Percentiles rank a stretch among this genome's conserved stretches.
These are phyloP conservation scores for Bucco capensis DNA, from an alignment of 2,113 vertebrate species.

Conservation along the genomic window DNA sequence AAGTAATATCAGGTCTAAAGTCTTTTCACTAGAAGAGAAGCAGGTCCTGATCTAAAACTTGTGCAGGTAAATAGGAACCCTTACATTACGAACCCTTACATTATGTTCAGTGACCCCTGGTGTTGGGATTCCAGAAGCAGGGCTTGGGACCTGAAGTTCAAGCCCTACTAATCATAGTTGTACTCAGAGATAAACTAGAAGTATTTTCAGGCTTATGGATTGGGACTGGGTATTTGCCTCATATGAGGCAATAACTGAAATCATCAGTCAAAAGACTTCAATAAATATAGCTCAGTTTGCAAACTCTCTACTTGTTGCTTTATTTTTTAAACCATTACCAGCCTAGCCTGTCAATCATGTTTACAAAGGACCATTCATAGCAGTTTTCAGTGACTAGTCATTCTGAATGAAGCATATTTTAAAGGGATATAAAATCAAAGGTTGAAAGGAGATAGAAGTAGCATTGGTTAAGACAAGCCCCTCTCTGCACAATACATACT, in stretches of 20 bases:
- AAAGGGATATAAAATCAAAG: not conserved
- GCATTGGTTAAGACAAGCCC: not conserved
- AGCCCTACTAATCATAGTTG: not conserved
- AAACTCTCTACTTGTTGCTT: constrained; percentile 21
- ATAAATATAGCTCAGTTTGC: constrained; percentile 24
- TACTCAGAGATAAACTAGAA: not conserved
- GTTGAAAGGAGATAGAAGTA: not conserved
- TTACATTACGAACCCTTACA: not conserved
- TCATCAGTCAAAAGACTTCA: not conserved
- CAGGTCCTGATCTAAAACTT: not conserved
- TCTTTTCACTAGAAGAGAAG: not conserved
- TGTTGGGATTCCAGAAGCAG: not conserved
- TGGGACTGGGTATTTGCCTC: not conserved
- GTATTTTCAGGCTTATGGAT: not conserved
- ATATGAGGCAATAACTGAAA: not conserved
- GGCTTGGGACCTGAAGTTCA: not conserved
- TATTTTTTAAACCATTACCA: constrained; percentile 23
- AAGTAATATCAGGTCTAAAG: not conserved
- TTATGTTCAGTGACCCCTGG: accelerated
- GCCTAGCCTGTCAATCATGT: not conserved
- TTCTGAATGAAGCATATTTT: not conserved
- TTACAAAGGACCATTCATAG: not conserved
- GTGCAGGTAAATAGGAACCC: not conserved
- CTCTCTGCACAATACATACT: not conserved
- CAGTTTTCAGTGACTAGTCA: not conserved